Percentiles rank a stretch among this genome's conserved stretches.
phyloP scores from a whole-genome alignment of 2,888 invertebrate genomes.

The Apodemia hepburni region DNA sequence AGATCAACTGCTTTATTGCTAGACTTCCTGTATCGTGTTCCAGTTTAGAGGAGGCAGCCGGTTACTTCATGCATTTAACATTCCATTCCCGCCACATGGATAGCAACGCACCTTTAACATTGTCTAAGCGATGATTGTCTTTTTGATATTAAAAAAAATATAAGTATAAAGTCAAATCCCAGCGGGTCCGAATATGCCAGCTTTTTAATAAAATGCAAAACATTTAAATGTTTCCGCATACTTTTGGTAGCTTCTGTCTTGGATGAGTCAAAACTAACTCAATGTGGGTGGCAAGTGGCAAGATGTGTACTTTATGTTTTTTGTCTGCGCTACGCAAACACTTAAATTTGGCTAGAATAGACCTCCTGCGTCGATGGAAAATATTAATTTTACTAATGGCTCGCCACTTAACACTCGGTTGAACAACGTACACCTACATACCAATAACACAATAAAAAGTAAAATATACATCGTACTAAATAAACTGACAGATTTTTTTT shows the following conservation, averaged over 20 bases:
- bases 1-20: too few relatives aligned
- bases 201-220: constrained; percentile 15
- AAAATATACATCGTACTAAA: too few relatives aligned
- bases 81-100: too few relatives aligned
- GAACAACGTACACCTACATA: background rate
- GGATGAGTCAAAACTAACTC: constrained; percentile 47
- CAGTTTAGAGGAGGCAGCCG: too few relatives aligned
- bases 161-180: too few relatives aligned
- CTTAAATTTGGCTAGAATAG: constrained; percentile 52
- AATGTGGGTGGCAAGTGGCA: constrained; percentile 62
- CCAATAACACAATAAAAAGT: background rate
- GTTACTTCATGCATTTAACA: too few relatives aligned
- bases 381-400: constrained; percentile 11
- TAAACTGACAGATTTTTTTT: too few relatives aligned
- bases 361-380: constrained; percentile 58
- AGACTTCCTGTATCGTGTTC: too few relatives aligned
- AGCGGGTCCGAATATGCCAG: too few relatives aligned
- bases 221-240: constrained; percentile 45
- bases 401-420: constrained; percentile 1
- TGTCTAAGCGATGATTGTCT: too few relatives aligned
- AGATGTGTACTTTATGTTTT: constrained; percentile 39
- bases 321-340: constrained; percentile 50
- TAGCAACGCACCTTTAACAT: too few relatives aligned
- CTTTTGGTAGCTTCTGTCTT: constrained; percentile 37
- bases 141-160: too few relatives aligned